A percentile compares a stretch with the other conserved stretches of the same genome.
phyloP scores from a whole-genome alignment of 2,888 invertebrate species.

The Schrankia costaestrigalis region DNA sequence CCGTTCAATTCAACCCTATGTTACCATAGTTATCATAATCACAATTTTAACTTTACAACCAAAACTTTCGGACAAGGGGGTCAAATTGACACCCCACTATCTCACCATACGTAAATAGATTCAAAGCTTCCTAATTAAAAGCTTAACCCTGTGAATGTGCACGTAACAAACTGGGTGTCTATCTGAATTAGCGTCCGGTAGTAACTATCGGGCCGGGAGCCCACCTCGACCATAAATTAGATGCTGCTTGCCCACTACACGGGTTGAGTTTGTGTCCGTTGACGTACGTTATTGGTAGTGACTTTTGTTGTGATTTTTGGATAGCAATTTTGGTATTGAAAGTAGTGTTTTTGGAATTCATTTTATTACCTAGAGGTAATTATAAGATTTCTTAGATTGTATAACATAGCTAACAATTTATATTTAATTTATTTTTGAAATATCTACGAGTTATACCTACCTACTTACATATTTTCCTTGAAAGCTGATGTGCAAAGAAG shows the following conservation, averaged over 20 bases:
- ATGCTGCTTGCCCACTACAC: conserved; percentile 64
- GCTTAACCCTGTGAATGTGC: conserved; percentile 29
- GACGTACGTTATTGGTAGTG: conserved; percentile 21
- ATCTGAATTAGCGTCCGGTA: conserved; percentile 64
- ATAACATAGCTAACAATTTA: too few species aligned
- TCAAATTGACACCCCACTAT: conserved; percentile 2
- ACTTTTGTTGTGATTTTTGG: background rate
- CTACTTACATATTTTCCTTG: too few species aligned
- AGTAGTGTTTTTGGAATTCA: too few species aligned
- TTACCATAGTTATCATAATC: background rate
- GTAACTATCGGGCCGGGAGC: conserved; percentile 69
- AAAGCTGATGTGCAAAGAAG: too few species aligned
- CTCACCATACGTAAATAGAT: conserved; percentile 30
- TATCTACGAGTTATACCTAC: too few species aligned
- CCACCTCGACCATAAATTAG: conserved; percentile 77
- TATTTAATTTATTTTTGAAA: too few species aligned
- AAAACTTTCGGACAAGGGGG: background rate
- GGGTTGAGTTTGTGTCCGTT: conserved; percentile 49
- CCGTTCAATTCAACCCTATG: too few species aligned
- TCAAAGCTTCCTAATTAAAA: conserved; percentile 29
- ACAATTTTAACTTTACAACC: background rate
- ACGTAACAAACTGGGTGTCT: conserved; percentile 43
- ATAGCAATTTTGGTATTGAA: too few species aligned
- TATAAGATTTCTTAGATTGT: too few species aligned
- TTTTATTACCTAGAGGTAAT: too few species aligned